Percentiles rank a stretch among this genome's conserved stretches.
Conservation (phyloP, 1,140 invertebrate genomes). For the Rhagoletis pomonella region DNA sequence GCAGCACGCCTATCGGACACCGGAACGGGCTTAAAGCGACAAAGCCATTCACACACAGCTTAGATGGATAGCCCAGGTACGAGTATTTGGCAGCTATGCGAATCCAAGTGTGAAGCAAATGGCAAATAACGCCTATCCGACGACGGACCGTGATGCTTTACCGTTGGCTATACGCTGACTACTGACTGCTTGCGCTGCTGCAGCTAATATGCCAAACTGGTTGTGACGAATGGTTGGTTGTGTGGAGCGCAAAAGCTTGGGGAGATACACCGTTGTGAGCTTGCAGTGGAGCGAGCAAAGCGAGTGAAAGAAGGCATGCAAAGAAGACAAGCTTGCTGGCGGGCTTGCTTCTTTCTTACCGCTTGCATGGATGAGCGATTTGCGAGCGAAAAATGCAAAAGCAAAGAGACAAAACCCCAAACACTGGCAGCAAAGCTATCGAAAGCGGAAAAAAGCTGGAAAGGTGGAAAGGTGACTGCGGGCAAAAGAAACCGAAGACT, state of each 20-base stretch:
- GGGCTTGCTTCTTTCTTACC: neutral
- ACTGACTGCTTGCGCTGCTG: neutral
- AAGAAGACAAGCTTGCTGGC: neutral
- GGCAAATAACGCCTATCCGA: neutral
- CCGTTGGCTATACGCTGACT: neutral
- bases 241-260: neutral
- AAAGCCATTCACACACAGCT: neutral
- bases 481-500: neutral
- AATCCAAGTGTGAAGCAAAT: neutral
- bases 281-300: slow-evolving; percentile 29
- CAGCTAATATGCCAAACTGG: neutral
- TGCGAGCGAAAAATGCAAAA: neutral
- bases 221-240: neutral
- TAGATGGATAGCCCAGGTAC: neutral
- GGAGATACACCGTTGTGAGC: neutral
- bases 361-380: neutral
- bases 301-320: slow-evolving; percentile 36
- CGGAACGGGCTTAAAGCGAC: neutral
- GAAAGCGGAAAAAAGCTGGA: slow-evolving; percentile 15
- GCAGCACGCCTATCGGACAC: neutral
- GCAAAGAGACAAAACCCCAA: neutral
- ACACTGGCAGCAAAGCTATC: neutral
- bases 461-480: neutral
- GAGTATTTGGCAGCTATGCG: neutral
- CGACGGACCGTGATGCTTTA: neutral